Percentiles rank a stretch among this genome's conserved stretches.
Conservation (phyloP, 1,140 invertebrate species). For the Lycorma delicatula region DNA sequence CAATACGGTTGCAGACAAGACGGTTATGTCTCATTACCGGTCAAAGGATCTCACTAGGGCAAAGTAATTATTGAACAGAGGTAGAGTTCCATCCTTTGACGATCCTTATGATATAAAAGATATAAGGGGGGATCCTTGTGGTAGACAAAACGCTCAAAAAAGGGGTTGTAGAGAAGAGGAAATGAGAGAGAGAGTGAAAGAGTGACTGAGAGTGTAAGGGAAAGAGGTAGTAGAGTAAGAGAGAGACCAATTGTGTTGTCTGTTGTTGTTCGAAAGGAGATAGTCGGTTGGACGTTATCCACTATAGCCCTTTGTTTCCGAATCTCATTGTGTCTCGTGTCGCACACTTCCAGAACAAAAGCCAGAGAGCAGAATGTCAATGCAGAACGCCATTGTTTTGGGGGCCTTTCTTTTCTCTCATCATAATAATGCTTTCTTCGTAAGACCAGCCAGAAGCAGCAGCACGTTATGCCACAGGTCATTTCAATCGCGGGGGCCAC, state of each 20-base stretch:
- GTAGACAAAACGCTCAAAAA: constrained; percentile 7
- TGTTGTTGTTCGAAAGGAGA: constrained; percentile 14
- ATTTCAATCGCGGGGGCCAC: background rate
- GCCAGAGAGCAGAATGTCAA: constrained; percentile 20
- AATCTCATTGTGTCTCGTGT: constrained; percentile 21
- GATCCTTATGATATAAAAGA: background rate
- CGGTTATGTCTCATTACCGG: too few species aligned
- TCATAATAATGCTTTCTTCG: background rate
- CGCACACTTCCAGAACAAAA: constrained; percentile 24
- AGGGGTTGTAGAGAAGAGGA: background rate
- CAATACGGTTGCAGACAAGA: too few species aligned
- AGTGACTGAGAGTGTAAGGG: too few species aligned
- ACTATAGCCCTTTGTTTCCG: constrained; percentile 22
- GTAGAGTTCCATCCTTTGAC: background rate
- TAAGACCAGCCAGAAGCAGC: background rate
- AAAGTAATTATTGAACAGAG: background rate
- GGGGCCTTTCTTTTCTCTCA: constrained; percentile 11
- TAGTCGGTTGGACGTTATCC: constrained; percentile 23
- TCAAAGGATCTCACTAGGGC: too few species aligned
- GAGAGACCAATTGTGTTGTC: constrained; percentile 12
- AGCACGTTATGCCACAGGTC: constrained; percentile 10
- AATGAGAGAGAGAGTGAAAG: background rate
- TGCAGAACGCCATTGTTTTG: constrained; percentile 5
- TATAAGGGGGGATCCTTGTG: background rate
- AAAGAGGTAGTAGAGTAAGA: too few species aligned